Evolutionary conservation across 1,140 invertebrate species (phyloP), one percentile per base, ranked within the genome.

Genomic region (Bicyclus anynana): DNA sequence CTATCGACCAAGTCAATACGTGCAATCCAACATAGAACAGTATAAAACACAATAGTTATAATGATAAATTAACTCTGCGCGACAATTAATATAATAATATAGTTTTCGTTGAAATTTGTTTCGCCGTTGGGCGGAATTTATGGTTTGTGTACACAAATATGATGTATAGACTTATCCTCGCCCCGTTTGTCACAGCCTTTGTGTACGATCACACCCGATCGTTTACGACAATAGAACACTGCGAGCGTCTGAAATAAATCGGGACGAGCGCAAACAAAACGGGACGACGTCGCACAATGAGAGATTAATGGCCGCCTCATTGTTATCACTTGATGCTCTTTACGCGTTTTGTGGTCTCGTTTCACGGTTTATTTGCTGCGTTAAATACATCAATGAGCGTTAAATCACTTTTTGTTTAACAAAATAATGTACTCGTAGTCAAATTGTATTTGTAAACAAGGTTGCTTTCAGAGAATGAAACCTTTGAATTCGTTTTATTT

Each of bases 271-370:
- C 67, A 84, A 84, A 87, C 80, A 84, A 71, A 72, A 73, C 70
- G 72, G 74, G 60, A 74, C 73, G 70, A 58, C 68, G 58, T 68
- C 67, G 55, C 70, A 87, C 84, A 87, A 85, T 87, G 69, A 75
- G 74, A 85, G 84, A 87, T 87, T 87, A 87, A 87, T 87, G 78
- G 74, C 68, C 59, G 59, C 47, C 74, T 75, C 77, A 83, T 87
- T 85, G 84, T 84, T 80, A 84, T 83, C 77, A 67, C 56, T 72
- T 67, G 74, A 80, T 77, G 77, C 74, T 85, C 76, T 87, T 85
- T 80, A 80, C 74, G 63, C 69, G 64, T 76, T 84, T 81, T 85
- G 80, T 83, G 72, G 79, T 66, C 70, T 87, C 82, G 77, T 84
- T 84, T 85, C 81, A 87, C 75, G 80, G 74, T 74, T 79, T 77